phyloP scores from a whole-genome alignment of 2,797 vertebrate species.

The Manis javanica region DNA sequence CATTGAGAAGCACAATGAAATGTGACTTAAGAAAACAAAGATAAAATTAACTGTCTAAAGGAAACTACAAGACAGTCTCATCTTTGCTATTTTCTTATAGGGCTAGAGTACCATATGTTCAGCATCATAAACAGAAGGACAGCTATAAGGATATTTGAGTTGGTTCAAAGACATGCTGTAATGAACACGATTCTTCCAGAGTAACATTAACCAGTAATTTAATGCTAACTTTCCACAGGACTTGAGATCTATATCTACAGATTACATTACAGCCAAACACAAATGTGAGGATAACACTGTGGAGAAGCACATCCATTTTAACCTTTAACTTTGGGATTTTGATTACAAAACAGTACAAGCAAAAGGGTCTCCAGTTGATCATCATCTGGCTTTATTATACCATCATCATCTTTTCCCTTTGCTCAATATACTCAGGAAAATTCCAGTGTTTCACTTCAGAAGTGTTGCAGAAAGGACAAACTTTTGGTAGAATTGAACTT shows the following conservation, averaged over 20 bases:
- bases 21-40: slow-evolving; percentile 85
- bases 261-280: slow-evolving; percentile 79
- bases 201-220: slow-evolving; percentile 79
- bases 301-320: not conserved
- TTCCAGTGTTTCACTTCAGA: not conserved
- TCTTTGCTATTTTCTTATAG: slow-evolving; percentile 82
- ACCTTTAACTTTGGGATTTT: slow-evolving; percentile 30
- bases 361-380: not conserved
- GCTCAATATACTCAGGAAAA: not conserved
- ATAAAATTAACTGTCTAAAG: slow-evolving; percentile 87
- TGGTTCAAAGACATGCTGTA: slow-evolving; percentile 77
- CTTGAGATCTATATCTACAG: slow-evolving; percentile 70
- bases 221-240: slow-evolving; percentile 82
- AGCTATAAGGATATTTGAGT: slow-evolving; percentile 67
- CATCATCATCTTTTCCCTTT: not conserved
- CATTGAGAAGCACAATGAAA: slow-evolving; percentile 86
- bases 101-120: slow-evolving; percentile 76
- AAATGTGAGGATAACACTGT: slow-evolving; percentile 45
- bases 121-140: slow-evolving; percentile 83
- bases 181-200: slow-evolving; percentile 64
- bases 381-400: not conserved
- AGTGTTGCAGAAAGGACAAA: not conserved
- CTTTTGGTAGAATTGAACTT: not conserved
- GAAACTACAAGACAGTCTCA: slow-evolving; percentile 74
- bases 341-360: slow-evolving; percentile 36